phyloP scores from a whole-genome alignment of 2,797 vertebrate species.

The Eospalax fontanierii region DNA sequence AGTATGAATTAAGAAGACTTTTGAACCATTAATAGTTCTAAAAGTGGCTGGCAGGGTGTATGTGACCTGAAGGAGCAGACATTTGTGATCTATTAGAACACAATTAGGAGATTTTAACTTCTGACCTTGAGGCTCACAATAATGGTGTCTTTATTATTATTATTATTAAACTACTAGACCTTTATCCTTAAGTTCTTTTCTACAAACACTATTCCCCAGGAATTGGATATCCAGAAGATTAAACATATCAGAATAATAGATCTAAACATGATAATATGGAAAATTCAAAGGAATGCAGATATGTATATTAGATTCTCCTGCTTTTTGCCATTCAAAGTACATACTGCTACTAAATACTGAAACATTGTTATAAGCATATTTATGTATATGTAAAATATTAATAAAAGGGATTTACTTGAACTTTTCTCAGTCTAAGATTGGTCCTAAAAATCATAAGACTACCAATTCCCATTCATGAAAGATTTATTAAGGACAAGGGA shows the following conservation, averaged over 20 bases:
- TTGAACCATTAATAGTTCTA: background rate
- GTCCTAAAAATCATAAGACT: slow-evolving; percentile 89
- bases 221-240: slow-evolving; percentile 70
- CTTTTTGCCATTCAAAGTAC: slow-evolving; percentile 70
- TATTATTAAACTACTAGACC: background rate
- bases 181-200: slow-evolving; percentile 33
- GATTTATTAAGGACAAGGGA: slow-evolving; percentile 92
- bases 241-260: slow-evolving; percentile 60
- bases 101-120: slow-evolving; percentile 30
- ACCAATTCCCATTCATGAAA: slow-evolving; percentile 88
- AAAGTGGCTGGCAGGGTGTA: background rate
- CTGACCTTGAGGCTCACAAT: slow-evolving; percentile 57
- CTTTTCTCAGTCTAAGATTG: slow-evolving; percentile 89
- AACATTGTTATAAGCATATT: slow-evolving; percentile 76
- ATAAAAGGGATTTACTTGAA: no score
- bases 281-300: slow-evolving; percentile 1
- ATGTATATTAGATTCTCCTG: background rate
- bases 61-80: background rate
- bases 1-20: slow-evolving; percentile 10
- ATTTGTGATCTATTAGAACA: background rate
- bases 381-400: slow-evolving; percentile 80
- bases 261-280: slow-evolving; percentile 58
- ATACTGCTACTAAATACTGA: slow-evolving; percentile 72
- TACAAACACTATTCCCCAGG: slow-evolving; percentile 69
- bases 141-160: no score